A percentile compares a stretch with the other conserved stretches of the same genome.
phyloP scores from a whole-genome alignment of 2,888 invertebrate species.

The Hypomecis punctinalis region DNA sequence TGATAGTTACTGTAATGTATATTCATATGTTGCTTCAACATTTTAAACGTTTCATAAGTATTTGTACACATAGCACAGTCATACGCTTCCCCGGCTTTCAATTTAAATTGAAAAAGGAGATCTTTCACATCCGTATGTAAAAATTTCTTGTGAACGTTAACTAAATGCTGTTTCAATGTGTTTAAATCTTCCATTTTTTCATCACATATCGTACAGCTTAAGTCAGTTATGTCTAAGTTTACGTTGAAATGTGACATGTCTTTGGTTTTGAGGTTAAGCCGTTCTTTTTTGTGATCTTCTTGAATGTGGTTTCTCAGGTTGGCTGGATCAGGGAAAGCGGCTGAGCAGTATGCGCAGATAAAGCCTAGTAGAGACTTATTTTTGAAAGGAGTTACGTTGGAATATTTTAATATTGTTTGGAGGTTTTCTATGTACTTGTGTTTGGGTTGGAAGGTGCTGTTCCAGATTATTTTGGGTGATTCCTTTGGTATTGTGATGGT shows the following conservation, averaged over 20 bases:
- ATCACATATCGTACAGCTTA: constrained; percentile 67
- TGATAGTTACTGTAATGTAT: constrained; percentile 69
- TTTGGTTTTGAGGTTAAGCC: constrained; percentile 62
- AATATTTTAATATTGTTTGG: constrained; percentile 62
- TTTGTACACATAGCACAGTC: constrained; percentile 70
- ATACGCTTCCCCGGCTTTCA: constrained; percentile 68
- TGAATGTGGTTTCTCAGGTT: constrained; percentile 64
- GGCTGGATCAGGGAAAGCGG: constrained; percentile 63
- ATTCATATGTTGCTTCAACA: constrained; percentile 78
- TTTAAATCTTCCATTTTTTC: constrained; percentile 52
- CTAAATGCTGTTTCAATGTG: constrained; percentile 66
- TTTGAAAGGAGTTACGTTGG: constrained; percentile 70
- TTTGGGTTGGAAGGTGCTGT: constrained; percentile 16
- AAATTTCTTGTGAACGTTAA: constrained; percentile 60
- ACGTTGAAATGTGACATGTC: constrained; percentile 65
- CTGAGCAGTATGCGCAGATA: constrained; percentile 68
- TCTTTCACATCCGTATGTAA: constrained; percentile 69
- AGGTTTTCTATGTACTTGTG: constrained; percentile 68
- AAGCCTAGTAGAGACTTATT: constrained; percentile 68
- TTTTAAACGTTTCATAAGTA: constrained; percentile 75
- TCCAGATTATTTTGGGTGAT: constrained; percentile 34
- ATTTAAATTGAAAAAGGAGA: constrained; percentile 68
- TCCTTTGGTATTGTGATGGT: constrained; percentile 28
- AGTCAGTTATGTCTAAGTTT: constrained; percentile 73
- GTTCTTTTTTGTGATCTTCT: constrained; percentile 58